Percentiles rank a stretch among this genome's conserved stretches.
phyloP scores from a whole-genome alignment of 2,888 invertebrate genomes.

The Ceraclea dissimilis region DNA sequence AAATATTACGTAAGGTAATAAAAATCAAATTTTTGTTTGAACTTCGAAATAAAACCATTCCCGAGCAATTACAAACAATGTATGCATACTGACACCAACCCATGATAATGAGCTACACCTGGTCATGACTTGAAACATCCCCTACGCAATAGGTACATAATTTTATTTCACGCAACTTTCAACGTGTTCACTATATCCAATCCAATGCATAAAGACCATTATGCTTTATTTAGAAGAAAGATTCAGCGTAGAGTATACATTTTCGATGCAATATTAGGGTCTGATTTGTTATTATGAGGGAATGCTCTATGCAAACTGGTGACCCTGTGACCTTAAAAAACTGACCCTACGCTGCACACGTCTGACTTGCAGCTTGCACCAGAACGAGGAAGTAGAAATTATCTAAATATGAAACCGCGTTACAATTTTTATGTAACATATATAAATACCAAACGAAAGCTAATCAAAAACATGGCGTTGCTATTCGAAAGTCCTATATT shows the following conservation, averaged over 20 bases:
- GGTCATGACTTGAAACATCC: constrained; percentile 11
- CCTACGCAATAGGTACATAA: not conserved
- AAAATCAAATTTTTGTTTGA: too few relatives aligned
- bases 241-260: not conserved
- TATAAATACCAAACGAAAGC: too few relatives aligned
- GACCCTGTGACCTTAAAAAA: constrained; percentile 26
- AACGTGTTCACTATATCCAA: not conserved
- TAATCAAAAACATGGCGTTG: too few relatives aligned
- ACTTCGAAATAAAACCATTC: too few relatives aligned
- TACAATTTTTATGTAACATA: too few relatives aligned
- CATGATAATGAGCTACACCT: constrained; percentile 15
- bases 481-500: too few relatives aligned
- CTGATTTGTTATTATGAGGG: constrained; percentile 19
- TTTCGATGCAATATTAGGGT: constrained; percentile 1
- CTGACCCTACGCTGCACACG: constrained; percentile 20
- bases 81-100: not conserved
- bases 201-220: not conserved
- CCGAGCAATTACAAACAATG: too few relatives aligned
- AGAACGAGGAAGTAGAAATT: not conserved
- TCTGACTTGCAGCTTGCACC: constrained; percentile 11
- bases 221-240: not conserved
- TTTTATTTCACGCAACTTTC: not conserved
- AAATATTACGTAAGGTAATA: too few relatives aligned
- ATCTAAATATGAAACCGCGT: too few relatives aligned
- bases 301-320: constrained; percentile 19